Percentiles rank a stretch among this genome's conserved stretches.
Conservation (phyloP, 2,888 invertebrate genomes). For the Argyresthia goedartella region DNA sequence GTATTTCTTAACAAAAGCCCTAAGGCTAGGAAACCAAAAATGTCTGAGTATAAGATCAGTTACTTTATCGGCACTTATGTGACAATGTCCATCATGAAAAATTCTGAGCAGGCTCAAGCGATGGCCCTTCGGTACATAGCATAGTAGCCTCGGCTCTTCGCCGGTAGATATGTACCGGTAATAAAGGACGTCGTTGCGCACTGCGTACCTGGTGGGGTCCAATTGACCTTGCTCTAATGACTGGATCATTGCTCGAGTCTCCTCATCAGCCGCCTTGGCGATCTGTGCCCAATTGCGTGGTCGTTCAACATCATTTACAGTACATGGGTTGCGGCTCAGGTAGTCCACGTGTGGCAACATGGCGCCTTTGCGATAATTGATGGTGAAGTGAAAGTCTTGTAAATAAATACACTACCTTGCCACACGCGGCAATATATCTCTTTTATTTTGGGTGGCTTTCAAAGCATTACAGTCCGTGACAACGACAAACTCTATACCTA, state of each 20-base stretch:
- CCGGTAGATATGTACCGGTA: conserved; percentile 3
- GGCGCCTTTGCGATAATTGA: conserved; percentile 6
- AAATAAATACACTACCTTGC: conserved; percentile 14
- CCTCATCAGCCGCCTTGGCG: conserved; percentile 6
- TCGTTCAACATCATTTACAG: conserved; percentile 1
- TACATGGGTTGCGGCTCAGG: background rate
- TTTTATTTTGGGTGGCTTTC: conserved; percentile 13
- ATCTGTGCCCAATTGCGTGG: conserved; percentile 5
- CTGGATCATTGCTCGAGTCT: conserved; percentile 2
- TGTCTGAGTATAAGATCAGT: conserved; percentile 7
- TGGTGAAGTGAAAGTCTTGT: conserved; percentile 11
- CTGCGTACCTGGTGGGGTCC: conserved; percentile 11
- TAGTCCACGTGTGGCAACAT: conserved; percentile 5
- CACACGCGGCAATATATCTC: conserved; percentile 13
- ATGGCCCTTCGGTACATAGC: conserved; percentile 10
- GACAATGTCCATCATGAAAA: conserved; percentile 10
- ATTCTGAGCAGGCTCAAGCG: conserved; percentile 5
- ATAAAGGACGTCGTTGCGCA: conserved; percentile 4
- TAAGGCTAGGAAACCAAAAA: conserved; percentile 7
- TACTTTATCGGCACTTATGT: conserved; percentile 7
- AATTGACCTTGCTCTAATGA: conserved; percentile 10
- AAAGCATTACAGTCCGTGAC: conserved; percentile 6
- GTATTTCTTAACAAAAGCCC: conserved; percentile 4
- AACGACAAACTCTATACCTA: background rate
- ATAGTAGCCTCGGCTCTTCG: conserved; percentile 6